Base-by-base conservation (phyloP, 2,113 vertebrate species). In the Sceloporus tristichus region DNA sequence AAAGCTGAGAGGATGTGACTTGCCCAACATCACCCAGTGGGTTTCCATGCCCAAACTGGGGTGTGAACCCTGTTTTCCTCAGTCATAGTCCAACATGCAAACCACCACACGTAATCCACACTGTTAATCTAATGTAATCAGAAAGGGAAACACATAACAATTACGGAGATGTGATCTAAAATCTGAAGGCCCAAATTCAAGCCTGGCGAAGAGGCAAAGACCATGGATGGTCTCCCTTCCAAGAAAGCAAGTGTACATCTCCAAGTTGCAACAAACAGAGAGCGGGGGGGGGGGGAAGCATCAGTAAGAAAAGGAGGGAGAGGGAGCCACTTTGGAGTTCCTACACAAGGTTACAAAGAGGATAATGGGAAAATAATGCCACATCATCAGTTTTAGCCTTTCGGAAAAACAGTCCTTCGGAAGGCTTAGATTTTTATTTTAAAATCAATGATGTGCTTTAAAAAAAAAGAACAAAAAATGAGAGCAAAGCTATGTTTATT, bases 381-480 rank as follows among this genome's bases (percentile, higher is more conserved):
- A 84, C 82, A 65, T 93, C 78, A 79, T 92, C 87, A 68, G 86
- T 89, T 93, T 89, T 81, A 94, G 88, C 83, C 86, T 91, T 89
- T 88, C 90, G 87, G 83, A 87, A 89, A 94, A 95, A 94, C 83
- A 87, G 66, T 82, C 92, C 84, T 94, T 93, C 1, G 8, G 87
- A 89, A 73, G 91, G 80, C 78, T 83, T 85, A 87, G 87, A 84
- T 87, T 92, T 94, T 93, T 90, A 93, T 91, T 95, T 91, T 87
- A 93, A 94, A 94, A 96, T 96, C 95, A 95, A 88, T 95, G 82
- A 79, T 90, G 87, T 59, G 19, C 87, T 93, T 83, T 78, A 56
- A 56, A 71, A 40, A 40, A 90, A 56, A 87, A 89, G 91, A 90
- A 56, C 86, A 89, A 91, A 80, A 48, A 88, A 0, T 4, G 78